Base-by-base conservation (phyloP, 2,113 vertebrate genomes). In the Microcebus ravelobensis region DNA sequence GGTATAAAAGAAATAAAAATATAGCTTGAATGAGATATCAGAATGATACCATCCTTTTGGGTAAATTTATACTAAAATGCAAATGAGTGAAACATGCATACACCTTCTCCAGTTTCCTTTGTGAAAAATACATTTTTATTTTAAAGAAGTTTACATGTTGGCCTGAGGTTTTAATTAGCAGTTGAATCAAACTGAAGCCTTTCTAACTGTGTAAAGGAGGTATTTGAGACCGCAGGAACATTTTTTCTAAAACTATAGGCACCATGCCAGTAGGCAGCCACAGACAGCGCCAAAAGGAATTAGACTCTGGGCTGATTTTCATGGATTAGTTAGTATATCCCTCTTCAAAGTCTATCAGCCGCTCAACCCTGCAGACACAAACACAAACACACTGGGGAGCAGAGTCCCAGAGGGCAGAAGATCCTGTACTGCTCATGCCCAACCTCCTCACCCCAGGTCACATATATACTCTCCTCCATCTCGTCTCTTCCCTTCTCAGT, bases 151-250 rank as follows among this genome's bases (percentile, higher is more conserved):
- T 65, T 89, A 79, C 42, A 77, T 29, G 34, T 67, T 91, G 70
- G 63, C 27, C 34, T 42, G 80, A 87, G 20, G 42, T 67, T 92
- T 97, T 79, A 79, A 91, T 83, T 76, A 55, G 68, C 79, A 73
- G 29, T 61, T 77, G 45, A 57, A 68, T 93, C 57, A 94, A 93
- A 91, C 74, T 18, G 80, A 97, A 92, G 68, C 70, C 61, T 89
- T 94, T 91, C 63, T 67, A 68, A 90, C 36, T 82, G 27, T 71
- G 23, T 87, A 61, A 91, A 84, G 68, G 48, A 85, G 80, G 29
- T 87, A 63, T 70, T 84, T 85, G 52, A 95, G 59, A 68, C 13
- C 55, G 55, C 9, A 29, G 21, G 55, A 76, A 45, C 52, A 48
- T 45, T 61, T 83, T 77, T 50, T 31, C n/a, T 94, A 31, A 88